These are phyloP conservation scores for Plebejus anna DNA, from an alignment of 2,888 invertebrate genomes.

Conservation along the genomic window DNA sequence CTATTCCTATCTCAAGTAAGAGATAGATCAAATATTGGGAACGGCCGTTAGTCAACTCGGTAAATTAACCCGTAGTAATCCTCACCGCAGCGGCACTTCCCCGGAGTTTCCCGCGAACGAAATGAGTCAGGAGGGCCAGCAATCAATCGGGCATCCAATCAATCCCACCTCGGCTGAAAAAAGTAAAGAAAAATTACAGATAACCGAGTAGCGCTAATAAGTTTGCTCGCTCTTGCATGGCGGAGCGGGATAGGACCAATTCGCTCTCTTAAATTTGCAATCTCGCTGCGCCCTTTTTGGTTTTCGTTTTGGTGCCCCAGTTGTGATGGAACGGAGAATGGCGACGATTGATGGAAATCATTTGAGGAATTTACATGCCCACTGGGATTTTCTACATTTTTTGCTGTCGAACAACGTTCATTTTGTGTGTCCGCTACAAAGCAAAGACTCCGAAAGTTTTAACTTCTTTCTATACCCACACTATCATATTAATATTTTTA, in stretches of 20 bases:
- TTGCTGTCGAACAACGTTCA: conserved; percentile 12
- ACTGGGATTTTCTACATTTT: conserved; percentile 17
- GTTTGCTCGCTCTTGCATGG: conserved; percentile 67
- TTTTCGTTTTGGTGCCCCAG: conserved; percentile 37
- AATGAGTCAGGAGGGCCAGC: conserved; percentile 61
- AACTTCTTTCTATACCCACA: too few species aligned
- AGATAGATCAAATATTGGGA: too few species aligned
- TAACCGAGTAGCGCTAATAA: conserved; percentile 50
- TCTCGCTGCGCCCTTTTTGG: conserved; percentile 48
- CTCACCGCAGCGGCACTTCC: conserved; percentile 11
- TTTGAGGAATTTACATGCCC: conserved; percentile 23
- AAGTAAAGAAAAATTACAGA: conserved; percentile 63
- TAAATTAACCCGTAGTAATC: conserved; percentile 12
- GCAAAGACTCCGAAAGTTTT: conserved; percentile 25
- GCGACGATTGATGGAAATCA: conserved; percentile 29
- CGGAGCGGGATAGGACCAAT: conserved; percentile 68
- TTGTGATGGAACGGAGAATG: conserved; percentile 33
- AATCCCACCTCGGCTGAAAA: conserved; percentile 62
- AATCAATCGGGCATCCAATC: conserved; percentile 64
- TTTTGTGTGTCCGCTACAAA: conserved; percentile 29
- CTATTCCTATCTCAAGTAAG: too few species aligned
- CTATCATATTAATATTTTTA: too few species aligned
- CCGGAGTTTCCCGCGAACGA: conserved; percentile 41
- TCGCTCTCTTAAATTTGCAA: conserved; percentile 60
- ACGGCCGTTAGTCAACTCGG: not conserved